Base-by-base conservation (phyloP, 1,140 invertebrate genomes). In the Brachionus rotundiformis region DNA sequence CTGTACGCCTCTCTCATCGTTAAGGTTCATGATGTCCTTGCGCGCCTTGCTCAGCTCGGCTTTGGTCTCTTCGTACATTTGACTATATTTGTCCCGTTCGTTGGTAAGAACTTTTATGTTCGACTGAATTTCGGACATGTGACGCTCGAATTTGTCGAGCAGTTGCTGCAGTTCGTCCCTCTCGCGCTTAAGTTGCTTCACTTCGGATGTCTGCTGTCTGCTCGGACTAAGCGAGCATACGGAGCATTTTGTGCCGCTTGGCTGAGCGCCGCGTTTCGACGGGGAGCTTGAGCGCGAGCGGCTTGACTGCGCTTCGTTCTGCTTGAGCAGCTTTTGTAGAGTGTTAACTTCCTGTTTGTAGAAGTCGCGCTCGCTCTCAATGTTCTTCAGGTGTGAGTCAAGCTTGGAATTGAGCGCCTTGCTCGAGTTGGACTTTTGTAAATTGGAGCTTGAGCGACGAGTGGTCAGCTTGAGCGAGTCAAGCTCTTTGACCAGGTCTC, bases 291-390 rank as follows among this genome's bases (percentile, higher is more conserved):
- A 85, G 6, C 82, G 31, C 29, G 79, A 73, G 80, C 61, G 61
- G 11, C 25, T 5, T 1, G 13, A 11, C 7, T n/a, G 16, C 10
- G 44, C 11, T 25, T 73, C 41, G 68, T 44, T 44, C 13, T 23
- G 36, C 25, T 84, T 83, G 25, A 86, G 71, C 82, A 86, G 83
- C 81, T 85, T 84, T 83, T 87, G 85, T 27, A 88, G 82, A 10
- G 83, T 83, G n/a, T 86, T 84, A 0, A 85, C 85, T 83, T 88
- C 87, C n/a, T 85, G 84, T 71, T 85, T 84, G 83, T 86, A 88
- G 77, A 87, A 88, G 82, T 88, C 87, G n/a, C 88, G 82, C 82
- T 88, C 88, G 68, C 87, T 86, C 82, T 88, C 88, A 1, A 88
- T 73, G 61, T 84, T 85, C 27, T 84, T 85, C 1, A 88, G 85